phyloP scores from a whole-genome alignment of 2,888 invertebrate species.

The Brassicogethes aeneus region DNA sequence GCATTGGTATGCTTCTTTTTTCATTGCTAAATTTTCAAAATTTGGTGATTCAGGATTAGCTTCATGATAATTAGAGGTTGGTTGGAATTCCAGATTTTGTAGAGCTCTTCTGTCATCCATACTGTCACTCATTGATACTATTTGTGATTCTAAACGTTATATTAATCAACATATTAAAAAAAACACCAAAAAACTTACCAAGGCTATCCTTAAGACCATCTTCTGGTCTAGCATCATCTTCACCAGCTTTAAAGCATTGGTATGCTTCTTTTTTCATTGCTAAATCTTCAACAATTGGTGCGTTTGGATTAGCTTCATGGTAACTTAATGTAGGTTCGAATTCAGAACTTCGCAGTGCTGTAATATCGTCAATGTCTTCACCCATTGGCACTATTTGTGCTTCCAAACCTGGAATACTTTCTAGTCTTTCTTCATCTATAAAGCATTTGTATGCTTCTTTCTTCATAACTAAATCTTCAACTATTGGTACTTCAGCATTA shows the following conservation, averaged over 20 bases:
- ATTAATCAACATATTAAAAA: too few species aligned
- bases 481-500: conserved; percentile 12
- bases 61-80: conserved; percentile 6
- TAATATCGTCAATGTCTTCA: conserved; percentile 9
- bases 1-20: conserved; percentile 32
- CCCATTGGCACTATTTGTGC: conserved; percentile 15
- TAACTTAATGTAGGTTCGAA: conserved; percentile 8
- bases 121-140: too few species aligned
- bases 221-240: conserved; percentile 14
- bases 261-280: conserved; percentile 29
- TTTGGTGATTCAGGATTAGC: conserved; percentile 14
- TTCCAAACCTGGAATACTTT: too few species aligned
- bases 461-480: conserved; percentile 24
- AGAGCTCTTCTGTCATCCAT: conserved; percentile 10
- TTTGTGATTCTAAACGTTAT: conserved; percentile 11
- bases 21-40: conserved; percentile 23
- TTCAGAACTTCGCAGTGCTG: conserved; percentile 12
- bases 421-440: too few species aligned
- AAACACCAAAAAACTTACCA: conserved; percentile 19
- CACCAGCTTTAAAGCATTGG: conserved; percentile 29
- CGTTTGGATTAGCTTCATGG: conserved; percentile 8
- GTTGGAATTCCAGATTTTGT: conserved; percentile 13
- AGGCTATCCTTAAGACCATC: conserved; percentile 1
- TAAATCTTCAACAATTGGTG: conserved; percentile 23
- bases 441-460: conserved; percentile 33